A percentile compares a stretch with the other conserved stretches of the same genome.
These are phyloP conservation scores for Brachyhypopomus occidentalis DNA, from an alignment of 2,113 vertebrate genomes.

Conservation along the genomic window DNA sequence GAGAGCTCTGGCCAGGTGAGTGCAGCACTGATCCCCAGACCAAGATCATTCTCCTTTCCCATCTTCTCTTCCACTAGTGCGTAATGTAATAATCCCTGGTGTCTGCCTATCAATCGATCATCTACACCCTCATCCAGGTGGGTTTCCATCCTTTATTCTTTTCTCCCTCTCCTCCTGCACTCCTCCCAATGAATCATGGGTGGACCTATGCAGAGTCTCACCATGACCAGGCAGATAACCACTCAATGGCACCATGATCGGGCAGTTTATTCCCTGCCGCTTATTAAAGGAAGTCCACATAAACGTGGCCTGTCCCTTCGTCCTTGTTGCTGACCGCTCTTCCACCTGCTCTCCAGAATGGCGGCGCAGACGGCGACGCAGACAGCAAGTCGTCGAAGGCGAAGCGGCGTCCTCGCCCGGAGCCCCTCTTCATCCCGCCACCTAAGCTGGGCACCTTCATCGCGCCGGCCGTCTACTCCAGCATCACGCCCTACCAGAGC, in stretches of 20 bases:
- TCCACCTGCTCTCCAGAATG: conserved; percentile 62
- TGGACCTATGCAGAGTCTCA: conserved; percentile 40
- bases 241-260: conserved; percentile 53
- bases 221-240: conserved; percentile 69
- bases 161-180: conserved; percentile 3
- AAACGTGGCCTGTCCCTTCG: neutral
- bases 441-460: conserved; percentile 91
- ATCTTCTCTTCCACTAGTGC: neutral
- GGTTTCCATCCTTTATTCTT: neutral
- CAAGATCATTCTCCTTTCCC: neutral
- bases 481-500: conserved; percentile 94
- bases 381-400: conserved; percentile 84
- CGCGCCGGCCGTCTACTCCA: conserved; percentile 89
- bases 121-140: conserved; percentile 55
- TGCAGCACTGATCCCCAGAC: neutral
- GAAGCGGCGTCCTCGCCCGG: conserved; percentile 89
- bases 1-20: conserved; percentile 84
- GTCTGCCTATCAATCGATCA: neutral
- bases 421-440: conserved; percentile 96
- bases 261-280: conserved; percentile 44
- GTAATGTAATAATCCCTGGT: neutral
- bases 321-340: neutral
- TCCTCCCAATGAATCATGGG: conserved; percentile 44
- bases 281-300: neutral
- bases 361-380: conserved; percentile 71